These are phyloP conservation scores for Alligator mississippiensis DNA, from an alignment of 2,113 vertebrate species.

Conservation along the genomic window DNA sequence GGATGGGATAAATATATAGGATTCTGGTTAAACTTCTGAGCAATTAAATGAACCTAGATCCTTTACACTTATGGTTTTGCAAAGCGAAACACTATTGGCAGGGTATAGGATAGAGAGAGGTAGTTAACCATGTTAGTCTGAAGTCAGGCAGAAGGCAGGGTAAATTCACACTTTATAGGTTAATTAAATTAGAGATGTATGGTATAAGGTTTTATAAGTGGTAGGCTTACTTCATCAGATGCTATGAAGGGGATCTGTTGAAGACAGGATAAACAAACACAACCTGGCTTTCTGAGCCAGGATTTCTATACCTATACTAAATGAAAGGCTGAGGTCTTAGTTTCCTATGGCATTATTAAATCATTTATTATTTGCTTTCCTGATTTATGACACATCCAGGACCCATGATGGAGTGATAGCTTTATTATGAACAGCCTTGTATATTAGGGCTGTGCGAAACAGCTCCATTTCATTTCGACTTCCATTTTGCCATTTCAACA, in stretches of 20 bases:
- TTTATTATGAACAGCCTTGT: background rate
- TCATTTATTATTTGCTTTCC: conserved; percentile 40
- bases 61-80: background rate
- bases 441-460: background rate
- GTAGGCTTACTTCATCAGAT: no score
- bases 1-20: background rate
- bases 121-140: no score
- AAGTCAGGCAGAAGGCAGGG: no score
- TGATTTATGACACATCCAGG: background rate
- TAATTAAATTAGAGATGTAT: no score
- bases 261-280: background rate
- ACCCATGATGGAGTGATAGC: background rate
- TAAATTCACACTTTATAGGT: no score
- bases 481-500: no score
- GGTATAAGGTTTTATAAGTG: no score
- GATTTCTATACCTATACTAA: conserved; percentile 4
- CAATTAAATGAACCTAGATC: background rate
- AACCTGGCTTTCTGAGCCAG: background rate
- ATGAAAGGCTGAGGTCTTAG: conserved; percentile 2
- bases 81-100: conserved; percentile 11
- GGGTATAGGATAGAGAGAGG: conserved; percentile 34
- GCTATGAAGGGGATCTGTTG: no score
- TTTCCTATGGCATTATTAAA: conserved; percentile 29
- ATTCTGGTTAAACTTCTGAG: conserved; percentile 16
- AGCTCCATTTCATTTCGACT: no score